Percentiles rank a stretch among this genome's conserved stretches.
Evolutionary conservation across 2,888 invertebrate genomes (phyloP).

Genomic region (Ophion slaviceki): DNA sequence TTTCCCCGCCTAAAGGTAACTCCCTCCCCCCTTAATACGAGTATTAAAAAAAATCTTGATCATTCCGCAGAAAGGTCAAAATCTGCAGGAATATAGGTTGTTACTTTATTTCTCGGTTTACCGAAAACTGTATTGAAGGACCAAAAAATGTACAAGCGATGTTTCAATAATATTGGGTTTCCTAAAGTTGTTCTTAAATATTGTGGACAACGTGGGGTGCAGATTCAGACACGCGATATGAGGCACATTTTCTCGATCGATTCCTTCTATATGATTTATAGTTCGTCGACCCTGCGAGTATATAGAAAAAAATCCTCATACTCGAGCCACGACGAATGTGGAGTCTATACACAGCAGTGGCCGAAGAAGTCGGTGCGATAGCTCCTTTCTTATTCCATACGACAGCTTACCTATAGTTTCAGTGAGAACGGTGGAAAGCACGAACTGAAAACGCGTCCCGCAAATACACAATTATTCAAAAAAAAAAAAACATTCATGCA

Average conservation of each 20-base stretch:
- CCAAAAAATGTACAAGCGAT: background rate
- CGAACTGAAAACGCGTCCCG: no score
- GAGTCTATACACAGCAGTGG: no score
- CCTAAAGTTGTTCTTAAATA: background rate
- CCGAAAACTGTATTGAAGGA: background rate
- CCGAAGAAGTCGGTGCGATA: no score
- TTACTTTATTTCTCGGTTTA: background rate
- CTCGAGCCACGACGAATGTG: no score
- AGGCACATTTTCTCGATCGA: conserved; percentile 62
- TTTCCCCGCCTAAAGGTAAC: no score
- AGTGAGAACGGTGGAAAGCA: no score
- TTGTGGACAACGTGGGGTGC: conserved; percentile 13
- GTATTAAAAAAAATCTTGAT: background rate
- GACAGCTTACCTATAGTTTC: no score
- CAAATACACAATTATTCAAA: no score
- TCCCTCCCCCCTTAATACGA: no score
- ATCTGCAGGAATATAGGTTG: no score
- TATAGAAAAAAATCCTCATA: conserved; percentile 47
- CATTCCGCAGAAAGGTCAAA: background rate
- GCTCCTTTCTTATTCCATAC: no score
- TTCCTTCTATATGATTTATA: conserved; percentile 41
- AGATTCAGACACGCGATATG: conserved; percentile 56
- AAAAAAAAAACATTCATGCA: no score
- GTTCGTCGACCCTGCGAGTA: conserved; percentile 58
- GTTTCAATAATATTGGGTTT: background rate